Conservation (phyloP, 2,888 invertebrate species). For the Onchidella celtica region DNA sequence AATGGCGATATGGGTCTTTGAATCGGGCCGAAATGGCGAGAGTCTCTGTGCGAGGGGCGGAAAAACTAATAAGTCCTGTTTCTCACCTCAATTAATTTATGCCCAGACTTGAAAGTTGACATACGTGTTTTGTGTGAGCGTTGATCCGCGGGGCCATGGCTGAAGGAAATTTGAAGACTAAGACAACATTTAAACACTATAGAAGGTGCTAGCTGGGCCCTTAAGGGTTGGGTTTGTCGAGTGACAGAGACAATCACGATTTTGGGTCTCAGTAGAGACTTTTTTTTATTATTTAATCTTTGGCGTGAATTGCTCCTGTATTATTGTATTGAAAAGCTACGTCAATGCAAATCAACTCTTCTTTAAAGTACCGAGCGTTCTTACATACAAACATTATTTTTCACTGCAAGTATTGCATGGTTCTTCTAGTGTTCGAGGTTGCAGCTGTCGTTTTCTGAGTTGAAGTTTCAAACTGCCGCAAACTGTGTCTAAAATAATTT, state of each 20-base stretch:
- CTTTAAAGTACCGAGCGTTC: no score
- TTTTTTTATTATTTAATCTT: neutral
- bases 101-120: conserved; percentile 17
- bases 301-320: neutral
- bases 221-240: neutral
- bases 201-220: neutral
- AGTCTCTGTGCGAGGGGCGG: neutral
- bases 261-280: no score
- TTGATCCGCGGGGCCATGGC: neutral
- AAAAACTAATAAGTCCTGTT: conserved; percentile 1
- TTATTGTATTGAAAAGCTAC: neutral
- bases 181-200: neutral
- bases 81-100: conserved; percentile 29
- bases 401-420: no score
- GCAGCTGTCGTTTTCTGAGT: no score
- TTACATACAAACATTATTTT: no score
- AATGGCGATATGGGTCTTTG: neutral
- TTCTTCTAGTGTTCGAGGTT: no score
- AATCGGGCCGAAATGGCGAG: neutral
- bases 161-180: conserved; percentile 3
- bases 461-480: no score
- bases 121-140: conserved; percentile 2
- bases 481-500: no score
- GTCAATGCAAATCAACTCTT: neutral
- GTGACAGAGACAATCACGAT: neutral